Conservation (phyloP, 2,797 vertebrate genomes). For the Halcyon leucocephala region DNA sequence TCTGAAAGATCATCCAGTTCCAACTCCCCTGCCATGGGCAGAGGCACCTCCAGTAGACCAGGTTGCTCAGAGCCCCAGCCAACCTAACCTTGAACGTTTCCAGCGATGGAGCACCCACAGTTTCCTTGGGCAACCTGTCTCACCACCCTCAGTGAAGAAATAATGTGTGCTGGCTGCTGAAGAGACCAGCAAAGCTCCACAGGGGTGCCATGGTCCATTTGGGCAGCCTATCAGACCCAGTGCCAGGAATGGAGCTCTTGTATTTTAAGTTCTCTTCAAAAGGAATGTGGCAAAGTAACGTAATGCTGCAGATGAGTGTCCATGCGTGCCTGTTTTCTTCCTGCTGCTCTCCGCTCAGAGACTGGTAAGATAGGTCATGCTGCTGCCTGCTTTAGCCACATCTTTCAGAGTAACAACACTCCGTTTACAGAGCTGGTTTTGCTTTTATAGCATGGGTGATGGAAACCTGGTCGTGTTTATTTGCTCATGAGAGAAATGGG, state of each 20-base stretch:
- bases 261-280: neutral
- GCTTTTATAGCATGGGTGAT: neutral
- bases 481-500: neutral
- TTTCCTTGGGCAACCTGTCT: too few relatives aligned
- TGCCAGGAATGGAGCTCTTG: neutral
- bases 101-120: too few relatives aligned
- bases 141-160: too few relatives aligned
- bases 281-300: neutral
- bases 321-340: neutral
- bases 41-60: too few relatives aligned
- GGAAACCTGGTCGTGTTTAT: neutral
- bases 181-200: neutral
- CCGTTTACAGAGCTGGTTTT: neutral
- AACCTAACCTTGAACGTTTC: too few relatives aligned
- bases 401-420: neutral
- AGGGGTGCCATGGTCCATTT: rapidly evolving
- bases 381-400: neutral
- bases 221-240: neutral
- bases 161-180: neutral
- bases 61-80: too few relatives aligned
- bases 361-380: rapidly evolving
- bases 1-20: too few relatives aligned
- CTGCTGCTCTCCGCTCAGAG: neutral
- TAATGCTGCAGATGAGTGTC: neutral
- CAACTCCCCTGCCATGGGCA: too few relatives aligned